Conservation (phyloP, 2,113 vertebrate species). For the Otus sunia region DNA sequence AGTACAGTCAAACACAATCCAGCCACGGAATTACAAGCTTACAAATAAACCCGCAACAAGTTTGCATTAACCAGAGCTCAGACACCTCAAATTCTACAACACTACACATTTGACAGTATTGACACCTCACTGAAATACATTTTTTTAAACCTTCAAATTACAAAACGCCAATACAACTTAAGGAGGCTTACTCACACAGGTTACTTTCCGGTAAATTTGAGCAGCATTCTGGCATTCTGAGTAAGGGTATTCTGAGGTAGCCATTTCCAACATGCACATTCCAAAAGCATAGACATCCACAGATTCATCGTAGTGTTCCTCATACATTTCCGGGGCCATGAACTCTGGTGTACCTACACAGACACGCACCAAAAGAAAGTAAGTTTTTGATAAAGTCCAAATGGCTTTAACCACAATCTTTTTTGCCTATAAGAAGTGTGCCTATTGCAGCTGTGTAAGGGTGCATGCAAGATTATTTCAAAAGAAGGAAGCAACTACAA, state of each 20-base stretch:
- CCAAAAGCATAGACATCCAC: conserved; percentile 98
- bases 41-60: background rate
- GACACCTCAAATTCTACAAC: background rate
- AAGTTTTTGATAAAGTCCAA: background rate
- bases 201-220: conserved; percentile 99
- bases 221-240: conserved; percentile 98
- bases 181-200: conserved; percentile 85
- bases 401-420: background rate
- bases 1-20: background rate
- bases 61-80: background rate
- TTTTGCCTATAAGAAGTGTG: background rate
- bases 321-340: conserved; percentile 99
- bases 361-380: background rate
- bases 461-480: background rate
- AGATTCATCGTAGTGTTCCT: conserved; percentile 94
- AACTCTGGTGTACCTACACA: conserved; percentile 93
- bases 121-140: rapidly evolving
- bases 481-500: background rate
- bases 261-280: conserved; percentile 99
- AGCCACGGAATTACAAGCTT: rapidly evolving
- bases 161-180: rapidly evolving
- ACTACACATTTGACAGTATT: rapidly evolving
- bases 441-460: background rate
- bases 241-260: conserved; percentile 98
- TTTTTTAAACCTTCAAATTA: background rate